Conservation (phyloP, 1,140 invertebrate species). For the Trichonephila clavata region DNA sequence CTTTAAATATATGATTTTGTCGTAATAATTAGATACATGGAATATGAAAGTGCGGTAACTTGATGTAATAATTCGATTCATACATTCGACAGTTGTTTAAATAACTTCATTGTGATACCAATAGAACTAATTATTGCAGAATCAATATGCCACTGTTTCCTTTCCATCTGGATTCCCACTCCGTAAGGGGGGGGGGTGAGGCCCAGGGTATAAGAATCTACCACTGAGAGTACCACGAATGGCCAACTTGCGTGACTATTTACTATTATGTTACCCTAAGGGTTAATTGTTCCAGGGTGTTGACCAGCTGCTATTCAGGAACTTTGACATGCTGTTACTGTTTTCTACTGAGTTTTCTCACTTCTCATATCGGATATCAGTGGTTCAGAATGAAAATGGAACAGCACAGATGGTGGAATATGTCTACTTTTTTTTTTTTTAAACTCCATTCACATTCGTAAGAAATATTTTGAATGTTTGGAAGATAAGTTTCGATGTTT, state of each 20-base stretch:
- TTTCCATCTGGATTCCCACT: slow-evolving; percentile 10
- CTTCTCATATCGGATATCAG: neutral
- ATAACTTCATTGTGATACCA: neutral
- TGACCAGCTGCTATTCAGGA: neutral
- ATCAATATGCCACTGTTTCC: slow-evolving; percentile 33
- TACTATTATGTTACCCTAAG: neutral
- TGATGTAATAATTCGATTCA: neutral
- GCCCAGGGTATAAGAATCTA: neutral
- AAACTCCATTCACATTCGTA: too few relatives aligned
- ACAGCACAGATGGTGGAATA: neutral
- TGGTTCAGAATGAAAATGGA: neutral
- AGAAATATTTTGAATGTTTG: too few relatives aligned
- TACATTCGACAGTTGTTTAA: neutral
- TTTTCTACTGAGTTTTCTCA: neutral
- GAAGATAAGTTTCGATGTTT: too few relatives aligned
- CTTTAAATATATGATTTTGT: neutral
- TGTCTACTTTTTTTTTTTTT: neutral
- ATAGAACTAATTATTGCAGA: neutral
- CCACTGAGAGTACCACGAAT: neutral
- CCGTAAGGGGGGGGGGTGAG: neutral
- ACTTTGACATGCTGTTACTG: slow-evolving; percentile 32
- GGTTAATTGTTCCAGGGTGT: slow-evolving; percentile 12
- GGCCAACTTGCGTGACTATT: neutral
- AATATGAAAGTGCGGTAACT: neutral
- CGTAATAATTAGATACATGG: neutral